phyloP scores from a whole-genome alignment of 2,113 vertebrate species.

The Diphyllodes magnificus region DNA sequence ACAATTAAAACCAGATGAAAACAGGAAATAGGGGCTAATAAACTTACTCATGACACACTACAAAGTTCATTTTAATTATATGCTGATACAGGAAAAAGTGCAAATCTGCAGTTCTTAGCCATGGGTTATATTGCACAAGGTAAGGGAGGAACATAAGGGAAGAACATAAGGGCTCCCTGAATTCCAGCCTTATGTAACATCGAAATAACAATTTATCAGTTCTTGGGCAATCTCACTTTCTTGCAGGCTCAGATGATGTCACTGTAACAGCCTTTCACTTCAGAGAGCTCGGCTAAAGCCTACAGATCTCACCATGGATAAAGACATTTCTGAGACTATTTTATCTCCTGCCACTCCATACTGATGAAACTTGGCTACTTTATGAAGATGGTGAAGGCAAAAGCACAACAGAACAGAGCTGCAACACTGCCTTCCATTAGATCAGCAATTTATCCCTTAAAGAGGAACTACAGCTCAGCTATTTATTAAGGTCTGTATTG shows the following conservation, averaged over 20 bases:
- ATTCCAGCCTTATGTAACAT: background rate
- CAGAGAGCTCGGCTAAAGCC: background rate
- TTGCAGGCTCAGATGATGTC: background rate
- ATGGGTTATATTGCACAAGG: background rate
- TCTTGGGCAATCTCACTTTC: background rate
- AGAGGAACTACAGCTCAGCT: background rate
- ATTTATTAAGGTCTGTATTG: background rate
- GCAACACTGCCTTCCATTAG: background rate
- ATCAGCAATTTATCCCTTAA: background rate
- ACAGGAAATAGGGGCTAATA: background rate
- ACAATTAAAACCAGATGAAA: background rate
- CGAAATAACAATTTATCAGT: background rate
- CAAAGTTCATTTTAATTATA: background rate
- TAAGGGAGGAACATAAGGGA: background rate
- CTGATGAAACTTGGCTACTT: background rate
- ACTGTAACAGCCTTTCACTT: background rate
- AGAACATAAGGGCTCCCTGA: background rate
- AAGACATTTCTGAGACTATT: background rate
- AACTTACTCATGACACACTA: background rate
- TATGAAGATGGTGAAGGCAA: background rate
- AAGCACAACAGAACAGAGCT: background rate
- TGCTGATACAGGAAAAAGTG: background rate
- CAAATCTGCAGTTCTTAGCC: background rate
- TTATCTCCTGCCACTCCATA: background rate
- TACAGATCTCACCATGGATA: background rate